These are phyloP conservation scores for Archips xylosteana DNA, from an alignment of 2,888 invertebrate genomes.

Conservation along the genomic window DNA sequence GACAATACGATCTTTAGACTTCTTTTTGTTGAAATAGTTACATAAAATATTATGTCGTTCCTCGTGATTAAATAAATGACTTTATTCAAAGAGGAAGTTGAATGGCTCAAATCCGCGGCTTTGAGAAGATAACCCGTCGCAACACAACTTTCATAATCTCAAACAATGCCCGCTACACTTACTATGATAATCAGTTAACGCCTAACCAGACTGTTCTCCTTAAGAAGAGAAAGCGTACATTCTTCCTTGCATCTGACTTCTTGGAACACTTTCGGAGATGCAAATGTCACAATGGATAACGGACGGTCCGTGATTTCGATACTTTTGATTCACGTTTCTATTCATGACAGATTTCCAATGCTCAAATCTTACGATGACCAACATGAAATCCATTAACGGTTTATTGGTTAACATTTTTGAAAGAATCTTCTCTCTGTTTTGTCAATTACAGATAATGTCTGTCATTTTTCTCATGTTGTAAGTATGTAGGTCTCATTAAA, in stretches of 20 bases:
- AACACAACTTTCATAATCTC: slow-evolving; percentile 68
- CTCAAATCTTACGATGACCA: slow-evolving; percentile 35
- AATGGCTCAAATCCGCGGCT: slow-evolving; percentile 47
- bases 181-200: slow-evolving; percentile 80
- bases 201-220: slow-evolving; percentile 75
- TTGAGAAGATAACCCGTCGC: slow-evolving; percentile 50
- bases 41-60: slow-evolving; percentile 35
- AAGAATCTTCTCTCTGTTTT: slow-evolving; percentile 30
- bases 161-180: slow-evolving; percentile 74
- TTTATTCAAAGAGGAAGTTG: slow-evolving; percentile 45
- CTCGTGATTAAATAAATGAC: slow-evolving; percentile 39
- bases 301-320: slow-evolving; percentile 66
- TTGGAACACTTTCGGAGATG: slow-evolving; percentile 76
- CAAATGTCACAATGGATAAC: slow-evolving; percentile 81
- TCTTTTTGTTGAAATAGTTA: slow-evolving; percentile 29
- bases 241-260: slow-evolving; percentile 70
- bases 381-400: slow-evolving; percentile 48
- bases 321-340: slow-evolving; percentile 67
- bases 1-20: slow-evolving; percentile 8
- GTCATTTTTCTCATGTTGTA: slow-evolving; percentile 45
- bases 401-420: slow-evolving; percentile 29
- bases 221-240: slow-evolving; percentile 76
- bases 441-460: slow-evolving; percentile 44
- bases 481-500: slow-evolving; percentile 45
- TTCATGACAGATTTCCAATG: slow-evolving; percentile 48